These are phyloP conservation scores for Labia minor DNA, from an alignment of 2,888 invertebrate species.

Conservation along the genomic window DNA sequence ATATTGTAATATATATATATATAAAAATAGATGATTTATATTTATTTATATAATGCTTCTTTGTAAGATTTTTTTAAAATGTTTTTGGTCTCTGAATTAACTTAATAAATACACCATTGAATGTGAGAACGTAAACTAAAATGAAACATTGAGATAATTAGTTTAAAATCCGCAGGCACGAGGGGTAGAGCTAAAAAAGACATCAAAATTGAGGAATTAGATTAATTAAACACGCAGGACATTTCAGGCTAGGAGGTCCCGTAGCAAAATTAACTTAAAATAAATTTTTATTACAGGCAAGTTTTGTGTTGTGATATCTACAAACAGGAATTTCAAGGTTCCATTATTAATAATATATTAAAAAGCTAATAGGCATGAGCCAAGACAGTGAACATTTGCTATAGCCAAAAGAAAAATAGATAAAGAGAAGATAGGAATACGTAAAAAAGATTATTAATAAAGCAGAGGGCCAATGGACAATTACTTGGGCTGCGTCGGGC, in stretches of 20 bases:
- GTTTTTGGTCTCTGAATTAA: too few relatives aligned
- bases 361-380: background rate
- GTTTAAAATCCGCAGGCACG: constrained; percentile 5
- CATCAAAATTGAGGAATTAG: constrained; percentile 5
- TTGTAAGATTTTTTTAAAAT: too few relatives aligned
- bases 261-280: background rate
- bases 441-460: background rate
- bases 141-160: constrained; percentile 7
- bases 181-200: constrained; percentile 3
- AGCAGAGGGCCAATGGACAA: background rate
- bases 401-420: background rate
- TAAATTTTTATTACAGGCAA: background rate
- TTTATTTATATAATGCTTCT: too few relatives aligned
- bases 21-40: too few relatives aligned
- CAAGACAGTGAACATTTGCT: background rate
- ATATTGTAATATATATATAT: too few relatives aligned
- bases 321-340: background rate
- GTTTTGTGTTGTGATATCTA: background rate
- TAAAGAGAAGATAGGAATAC: background rate
- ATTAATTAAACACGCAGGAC: constrained; percentile 2
- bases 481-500: constrained; percentile 13
- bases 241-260: too few relatives aligned
- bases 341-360: background rate
- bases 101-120: background rate
- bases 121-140: background rate